phyloP scores from a whole-genome alignment of 2,797 vertebrate genomes.

The Orientallactaga sibirica region DNA sequence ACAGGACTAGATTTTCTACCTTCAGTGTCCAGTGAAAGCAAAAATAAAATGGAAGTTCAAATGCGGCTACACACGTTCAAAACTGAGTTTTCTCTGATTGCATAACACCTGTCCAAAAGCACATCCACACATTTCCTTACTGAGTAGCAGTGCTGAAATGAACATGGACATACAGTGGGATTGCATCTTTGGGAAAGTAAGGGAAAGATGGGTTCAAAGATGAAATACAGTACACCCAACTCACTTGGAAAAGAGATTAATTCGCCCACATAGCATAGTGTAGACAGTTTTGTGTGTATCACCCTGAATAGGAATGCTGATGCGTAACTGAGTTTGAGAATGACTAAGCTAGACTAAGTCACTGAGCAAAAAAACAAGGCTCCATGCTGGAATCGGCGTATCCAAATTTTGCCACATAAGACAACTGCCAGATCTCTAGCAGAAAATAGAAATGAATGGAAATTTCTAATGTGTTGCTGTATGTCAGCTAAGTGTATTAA shows the following conservation, averaged over 20 bases:
- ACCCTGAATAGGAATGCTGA: slow-evolving; percentile 29
- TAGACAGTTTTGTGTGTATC: background rate
- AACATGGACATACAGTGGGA: slow-evolving; percentile 31
- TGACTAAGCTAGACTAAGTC: slow-evolving; percentile 7
- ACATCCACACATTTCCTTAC: slow-evolving; percentile 4
- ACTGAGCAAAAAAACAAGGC: slow-evolving; percentile 48
- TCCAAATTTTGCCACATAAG: slow-evolving; percentile 15
- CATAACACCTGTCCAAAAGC: background rate
- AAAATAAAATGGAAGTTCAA: background rate
- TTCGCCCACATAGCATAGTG: background rate
- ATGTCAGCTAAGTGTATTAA: slow-evolving; percentile 27
- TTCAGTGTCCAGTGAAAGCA: slow-evolving; percentile 18
- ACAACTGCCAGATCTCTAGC: slow-evolving; percentile 32
- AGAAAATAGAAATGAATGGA: slow-evolving; percentile 27
- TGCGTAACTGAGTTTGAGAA: background rate
- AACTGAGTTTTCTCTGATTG: slow-evolving; percentile 19
- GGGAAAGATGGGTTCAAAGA: background rate
- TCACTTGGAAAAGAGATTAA: background rate
- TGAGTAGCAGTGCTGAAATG: background rate
- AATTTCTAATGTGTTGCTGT: slow-evolving; percentile 48
- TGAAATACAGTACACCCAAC: slow-evolving; percentile 26
- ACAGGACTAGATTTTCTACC: background rate
- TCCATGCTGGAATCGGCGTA: background rate
- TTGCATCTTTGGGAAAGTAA: background rate
- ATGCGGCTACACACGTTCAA: background rate